phyloP scores from a whole-genome alignment of 2,888 invertebrate genomes.

The Caenorhabditis sp. region DNA sequence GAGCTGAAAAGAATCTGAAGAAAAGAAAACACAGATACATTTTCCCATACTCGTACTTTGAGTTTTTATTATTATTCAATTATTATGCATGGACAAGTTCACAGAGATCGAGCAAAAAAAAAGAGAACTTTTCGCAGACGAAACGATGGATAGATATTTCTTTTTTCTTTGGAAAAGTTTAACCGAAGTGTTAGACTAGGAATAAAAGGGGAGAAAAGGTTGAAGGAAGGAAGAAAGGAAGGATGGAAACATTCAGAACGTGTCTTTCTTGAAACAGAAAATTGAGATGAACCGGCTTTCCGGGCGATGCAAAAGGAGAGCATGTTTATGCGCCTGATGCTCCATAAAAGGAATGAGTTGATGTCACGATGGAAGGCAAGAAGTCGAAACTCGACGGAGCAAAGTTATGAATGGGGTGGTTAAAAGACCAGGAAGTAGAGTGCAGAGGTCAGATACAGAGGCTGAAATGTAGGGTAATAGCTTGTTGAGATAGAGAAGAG shows the following conservation, averaged over 20 bases:
- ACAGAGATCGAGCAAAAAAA: slow-evolving; percentile 10
- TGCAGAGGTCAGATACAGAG: background rate
- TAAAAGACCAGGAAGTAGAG: slow-evolving; percentile 26
- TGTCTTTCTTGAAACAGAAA: slow-evolving; percentile 51
- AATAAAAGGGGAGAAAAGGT: slow-evolving; percentile 1
- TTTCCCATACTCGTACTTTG: slow-evolving; percentile 29
- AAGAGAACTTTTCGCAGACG: slow-evolving; percentile 18
- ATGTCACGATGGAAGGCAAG: slow-evolving; percentile 25
- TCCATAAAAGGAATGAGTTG: slow-evolving; percentile 41
- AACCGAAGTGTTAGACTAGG: background rate
- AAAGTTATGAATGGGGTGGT: slow-evolving; percentile 16
- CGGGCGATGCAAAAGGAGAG: slow-evolving; percentile 24
- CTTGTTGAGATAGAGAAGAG: no score
- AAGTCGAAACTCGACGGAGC: slow-evolving; percentile 5
- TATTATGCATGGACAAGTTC: slow-evolving; percentile 54
- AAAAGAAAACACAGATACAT: background rate
- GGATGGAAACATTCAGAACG: slow-evolving; percentile 37
- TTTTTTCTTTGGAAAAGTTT: background rate
- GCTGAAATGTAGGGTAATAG: background rate
- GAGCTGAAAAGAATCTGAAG: slow-evolving; percentile 44
- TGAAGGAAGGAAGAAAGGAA: background rate
- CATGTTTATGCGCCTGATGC: slow-evolving; percentile 35
- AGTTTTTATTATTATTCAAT: slow-evolving; percentile 27
- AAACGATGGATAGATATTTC: slow-evolving; percentile 2
- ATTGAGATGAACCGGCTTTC: slow-evolving; percentile 44